A percentile compares a stretch with the other conserved stretches of the same genome.
phyloP scores from a whole-genome alignment of 1,140 invertebrate genomes.

The Diachasma alloeum region DNA sequence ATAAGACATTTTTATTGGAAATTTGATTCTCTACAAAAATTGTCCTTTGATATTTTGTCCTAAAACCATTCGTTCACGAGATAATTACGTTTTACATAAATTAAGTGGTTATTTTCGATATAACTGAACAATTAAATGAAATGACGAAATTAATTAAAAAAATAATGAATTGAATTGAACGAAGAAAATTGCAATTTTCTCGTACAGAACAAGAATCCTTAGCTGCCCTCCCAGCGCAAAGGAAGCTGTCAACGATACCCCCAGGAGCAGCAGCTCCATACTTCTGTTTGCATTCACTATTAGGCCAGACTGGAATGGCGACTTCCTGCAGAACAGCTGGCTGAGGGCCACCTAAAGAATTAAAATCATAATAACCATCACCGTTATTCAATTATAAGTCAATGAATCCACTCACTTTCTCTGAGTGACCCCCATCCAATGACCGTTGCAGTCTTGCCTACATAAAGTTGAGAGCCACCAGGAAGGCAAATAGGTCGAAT shows the following conservation, averaged over 20 bases:
- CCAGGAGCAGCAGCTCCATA: conserved; percentile 87
- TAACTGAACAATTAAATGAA: background rate
- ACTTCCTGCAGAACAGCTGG: conserved; percentile 84
- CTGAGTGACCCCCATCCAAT: conserved; percentile 85
- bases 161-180: background rate
- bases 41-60: no score
- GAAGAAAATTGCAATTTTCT: conserved; percentile 31
- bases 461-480: conserved; percentile 68
- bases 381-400: no score
- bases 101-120: no score
- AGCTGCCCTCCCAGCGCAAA: conserved; percentile 83
- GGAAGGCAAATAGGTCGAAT: conserved; percentile 87
- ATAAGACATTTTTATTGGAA: no score
- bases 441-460: conserved; percentile 77
- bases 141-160: no score
- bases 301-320: conserved; percentile 84
- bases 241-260: conserved; percentile 85
- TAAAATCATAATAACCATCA: no score
- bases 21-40: no score
- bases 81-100: no score
- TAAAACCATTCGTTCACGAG: no score
- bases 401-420: conserved; percentile 70
- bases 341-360: conserved; percentile 76
- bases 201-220: conserved; percentile 90
- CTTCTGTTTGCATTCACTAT: conserved; percentile 78